These are phyloP conservation scores for Podiceps cristatus DNA, from an alignment of 2,113 vertebrate species.

Conservation along the genomic window DNA sequence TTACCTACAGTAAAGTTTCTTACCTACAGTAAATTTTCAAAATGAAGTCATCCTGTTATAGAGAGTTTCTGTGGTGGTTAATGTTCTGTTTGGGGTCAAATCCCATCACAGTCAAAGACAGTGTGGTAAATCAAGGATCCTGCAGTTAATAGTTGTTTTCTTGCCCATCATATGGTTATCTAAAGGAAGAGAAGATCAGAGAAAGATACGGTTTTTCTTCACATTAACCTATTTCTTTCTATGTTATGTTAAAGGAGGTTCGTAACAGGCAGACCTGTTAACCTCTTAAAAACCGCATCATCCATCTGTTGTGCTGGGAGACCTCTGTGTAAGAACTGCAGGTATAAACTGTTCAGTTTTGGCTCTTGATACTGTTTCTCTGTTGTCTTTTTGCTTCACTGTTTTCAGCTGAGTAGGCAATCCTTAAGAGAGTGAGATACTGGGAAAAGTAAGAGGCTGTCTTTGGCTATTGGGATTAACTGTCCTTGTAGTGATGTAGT, in stretches of 20 bases:
- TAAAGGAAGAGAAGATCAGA: neutral
- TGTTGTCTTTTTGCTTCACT: neutral
- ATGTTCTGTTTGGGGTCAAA: neutral
- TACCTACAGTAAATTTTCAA: neutral
- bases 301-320: neutral
- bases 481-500: neutral
- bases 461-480: neutral
- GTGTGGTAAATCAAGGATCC: neutral
- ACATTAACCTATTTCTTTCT: neutral
- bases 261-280: neutral
- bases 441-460: neutral
- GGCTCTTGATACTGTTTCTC: neutral
- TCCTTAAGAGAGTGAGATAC: neutral
- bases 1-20: too few species aligned
- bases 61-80: neutral
- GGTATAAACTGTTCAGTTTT: neutral
- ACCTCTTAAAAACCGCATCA: neutral
- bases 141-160: neutral
- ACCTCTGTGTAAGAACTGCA: neutral
- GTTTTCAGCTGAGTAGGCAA: neutral
- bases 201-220: neutral
- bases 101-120: neutral
- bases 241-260: neutral
- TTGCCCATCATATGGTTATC: neutral
- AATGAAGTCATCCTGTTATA: neutral